Evolutionary conservation across 2,113 vertebrate species (phyloP).

Genomic region (Muntiacus muntjak): DNA sequence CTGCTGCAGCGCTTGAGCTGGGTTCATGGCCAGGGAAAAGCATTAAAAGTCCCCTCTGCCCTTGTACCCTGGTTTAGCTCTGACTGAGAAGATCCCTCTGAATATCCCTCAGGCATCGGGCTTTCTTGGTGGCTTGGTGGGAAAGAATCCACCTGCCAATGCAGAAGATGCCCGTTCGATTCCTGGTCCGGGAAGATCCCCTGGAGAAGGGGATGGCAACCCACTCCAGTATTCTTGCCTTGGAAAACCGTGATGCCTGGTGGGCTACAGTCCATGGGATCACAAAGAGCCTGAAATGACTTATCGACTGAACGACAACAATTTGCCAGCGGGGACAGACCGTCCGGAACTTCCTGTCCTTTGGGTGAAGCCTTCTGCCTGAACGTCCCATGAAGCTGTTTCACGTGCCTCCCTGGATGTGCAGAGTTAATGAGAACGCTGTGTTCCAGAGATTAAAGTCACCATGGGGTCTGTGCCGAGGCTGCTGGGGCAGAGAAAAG

Average conservation of each 20-base stretch:
- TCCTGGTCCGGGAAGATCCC: background rate
- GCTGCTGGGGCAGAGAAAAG: too few relatives aligned
- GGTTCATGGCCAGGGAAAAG: background rate
- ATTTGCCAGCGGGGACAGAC: background rate
- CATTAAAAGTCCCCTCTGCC: background rate
- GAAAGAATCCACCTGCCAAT: background rate
- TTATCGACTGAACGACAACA: background rate
- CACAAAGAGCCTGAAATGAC: background rate
- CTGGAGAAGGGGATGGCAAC: background rate
- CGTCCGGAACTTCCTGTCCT: background rate
- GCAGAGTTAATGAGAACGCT: accelerated
- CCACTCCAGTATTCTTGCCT: background rate
- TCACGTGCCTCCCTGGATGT: background rate
- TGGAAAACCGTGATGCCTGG: background rate
- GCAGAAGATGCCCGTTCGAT: accelerated
- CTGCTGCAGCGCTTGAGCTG: background rate
- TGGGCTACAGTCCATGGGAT: background rate
- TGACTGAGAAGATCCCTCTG: background rate
- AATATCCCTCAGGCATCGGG: background rate
- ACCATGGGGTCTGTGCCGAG: accelerated
- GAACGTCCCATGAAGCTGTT: accelerated
- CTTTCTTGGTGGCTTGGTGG: background rate
- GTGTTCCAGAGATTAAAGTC: background rate
- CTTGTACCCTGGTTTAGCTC: background rate
- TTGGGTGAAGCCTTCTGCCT: too few relatives aligned